Evolutionary conservation across 2,888 invertebrate species (phyloP).

Genomic region (Tillus elongatus): DNA sequence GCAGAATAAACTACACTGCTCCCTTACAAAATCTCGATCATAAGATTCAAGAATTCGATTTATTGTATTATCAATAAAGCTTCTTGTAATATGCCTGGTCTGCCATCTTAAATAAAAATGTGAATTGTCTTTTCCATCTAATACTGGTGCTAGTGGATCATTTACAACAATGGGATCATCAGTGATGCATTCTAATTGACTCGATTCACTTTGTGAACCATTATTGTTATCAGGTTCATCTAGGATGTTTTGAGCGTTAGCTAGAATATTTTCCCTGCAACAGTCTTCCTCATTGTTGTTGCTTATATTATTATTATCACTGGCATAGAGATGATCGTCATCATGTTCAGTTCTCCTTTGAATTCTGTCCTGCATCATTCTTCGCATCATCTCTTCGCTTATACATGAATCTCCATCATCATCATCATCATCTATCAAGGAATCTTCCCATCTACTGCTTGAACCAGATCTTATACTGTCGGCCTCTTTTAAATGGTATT

Average conservation of each 20-base stretch:
- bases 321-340: conserved; percentile 14
- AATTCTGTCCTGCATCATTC: conserved; percentile 9
- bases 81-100: conserved; percentile 55
- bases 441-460: conserved; percentile 10
- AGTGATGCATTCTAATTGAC: conserved; percentile 21
- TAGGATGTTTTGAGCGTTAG: conserved; percentile 24
- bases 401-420: conserved; percentile 28
- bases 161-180: background rate
- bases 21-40: conserved; percentile 33
- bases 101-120: conserved; percentile 52
- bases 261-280: conserved; percentile 30
- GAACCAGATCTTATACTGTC: conserved; percentile 18
- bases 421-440: conserved; percentile 37
- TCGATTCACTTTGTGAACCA: conserved; percentile 18
- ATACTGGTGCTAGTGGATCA: conserved; percentile 18
- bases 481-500: conserved; percentile 51
- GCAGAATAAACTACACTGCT: conserved; percentile 39
- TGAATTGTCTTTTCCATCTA: conserved; percentile 29
- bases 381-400: conserved; percentile 6
- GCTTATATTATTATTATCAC: conserved; percentile 15
- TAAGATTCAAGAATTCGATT: conserved; percentile 58
- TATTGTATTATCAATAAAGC: conserved; percentile 61
- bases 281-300: conserved; percentile 23
- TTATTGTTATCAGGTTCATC: conserved; percentile 18
- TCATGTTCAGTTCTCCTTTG: conserved; percentile 24